Evolutionary conservation across 2,888 invertebrate species (phyloP).

Genomic region (Leptopilina syphax): DNA sequence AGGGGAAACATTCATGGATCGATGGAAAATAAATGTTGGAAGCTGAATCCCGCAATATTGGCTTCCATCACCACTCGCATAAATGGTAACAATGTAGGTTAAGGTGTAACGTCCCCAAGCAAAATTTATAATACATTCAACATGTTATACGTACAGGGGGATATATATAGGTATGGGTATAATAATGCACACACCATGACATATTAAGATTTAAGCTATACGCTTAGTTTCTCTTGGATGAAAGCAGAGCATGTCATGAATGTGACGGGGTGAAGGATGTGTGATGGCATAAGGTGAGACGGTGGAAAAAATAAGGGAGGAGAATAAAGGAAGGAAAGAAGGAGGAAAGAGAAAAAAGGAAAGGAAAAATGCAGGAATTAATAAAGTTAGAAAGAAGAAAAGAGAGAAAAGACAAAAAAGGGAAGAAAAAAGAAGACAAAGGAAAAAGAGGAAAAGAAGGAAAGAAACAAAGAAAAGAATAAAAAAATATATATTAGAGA

Average conservation of each 20-base stretch:
- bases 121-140: neutral
- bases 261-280: neutral
- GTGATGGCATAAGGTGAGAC: neutral
- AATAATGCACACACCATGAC: constrained; percentile 21
- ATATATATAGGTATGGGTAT: neutral
- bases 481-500: too few species aligned
- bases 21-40: constrained; percentile 23
- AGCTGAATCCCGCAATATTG: constrained; percentile 24
- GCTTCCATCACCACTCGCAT: neutral
- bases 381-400: too few species aligned
- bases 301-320: too few species aligned
- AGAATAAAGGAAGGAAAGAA: too few species aligned
- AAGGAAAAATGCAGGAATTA: too few species aligned
- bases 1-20: neutral
- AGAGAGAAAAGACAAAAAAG: too few species aligned
- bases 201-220: constrained; percentile 20
- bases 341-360: too few species aligned
- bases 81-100: constrained; percentile 22
- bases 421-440: too few species aligned
- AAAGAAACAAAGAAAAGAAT: too few species aligned
- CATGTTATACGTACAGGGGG: neutral
- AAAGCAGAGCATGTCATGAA: neutral
- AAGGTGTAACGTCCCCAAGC: constrained; percentile 21
- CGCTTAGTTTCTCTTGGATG: constrained; percentile 4
- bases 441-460: too few species aligned